phyloP scores from a whole-genome alignment of 2,797 vertebrate genomes.

The Pseudochaenichthys georgianus region DNA sequence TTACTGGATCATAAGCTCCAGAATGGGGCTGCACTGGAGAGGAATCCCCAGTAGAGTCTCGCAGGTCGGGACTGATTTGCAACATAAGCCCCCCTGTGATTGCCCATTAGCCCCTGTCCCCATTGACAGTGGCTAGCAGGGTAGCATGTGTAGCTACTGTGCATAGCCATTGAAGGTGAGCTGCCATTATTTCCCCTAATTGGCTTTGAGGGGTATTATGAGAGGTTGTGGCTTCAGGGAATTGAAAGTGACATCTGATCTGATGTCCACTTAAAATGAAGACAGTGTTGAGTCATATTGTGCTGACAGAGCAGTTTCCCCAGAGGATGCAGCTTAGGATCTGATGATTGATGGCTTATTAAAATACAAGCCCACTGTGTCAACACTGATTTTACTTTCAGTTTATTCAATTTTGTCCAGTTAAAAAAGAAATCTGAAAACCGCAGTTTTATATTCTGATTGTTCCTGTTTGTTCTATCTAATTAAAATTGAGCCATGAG shows the following conservation, averaged over 20 bases:
- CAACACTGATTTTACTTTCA: conserved; percentile 28
- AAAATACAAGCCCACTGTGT: conserved; percentile 57
- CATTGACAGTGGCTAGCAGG: conserved; percentile 70
- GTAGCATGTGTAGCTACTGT: conserved; percentile 77
- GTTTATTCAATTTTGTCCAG: conserved; percentile 3
- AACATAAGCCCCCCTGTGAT: conserved; percentile 84
- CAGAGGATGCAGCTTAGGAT: conserved; percentile 47
- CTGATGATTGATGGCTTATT: conserved; percentile 78
- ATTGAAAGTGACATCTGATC: conserved; percentile 86
- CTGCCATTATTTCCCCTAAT: conserved; percentile 77
- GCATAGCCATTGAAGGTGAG: conserved; percentile 69
- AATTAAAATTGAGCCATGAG: neutral
- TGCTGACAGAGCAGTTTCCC: conserved; percentile 60
- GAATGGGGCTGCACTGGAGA: conserved; percentile 66
- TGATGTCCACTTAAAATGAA: conserved; percentile 86
- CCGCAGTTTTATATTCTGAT: neutral
- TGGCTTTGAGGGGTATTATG: conserved; percentile 84
- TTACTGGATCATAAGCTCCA: conserved; percentile 79
- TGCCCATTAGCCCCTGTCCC: conserved; percentile 82
- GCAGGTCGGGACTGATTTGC: conserved; percentile 73
- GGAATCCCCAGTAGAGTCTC: conserved; percentile 78
- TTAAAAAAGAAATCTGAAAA: too few relatives aligned
- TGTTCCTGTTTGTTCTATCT: neutral
- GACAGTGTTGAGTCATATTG: conserved; percentile 70
- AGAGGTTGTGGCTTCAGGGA: conserved; percentile 76